phyloP scores from a whole-genome alignment of 2,113 vertebrate species.

The Microcebus griseorufus region DNA sequence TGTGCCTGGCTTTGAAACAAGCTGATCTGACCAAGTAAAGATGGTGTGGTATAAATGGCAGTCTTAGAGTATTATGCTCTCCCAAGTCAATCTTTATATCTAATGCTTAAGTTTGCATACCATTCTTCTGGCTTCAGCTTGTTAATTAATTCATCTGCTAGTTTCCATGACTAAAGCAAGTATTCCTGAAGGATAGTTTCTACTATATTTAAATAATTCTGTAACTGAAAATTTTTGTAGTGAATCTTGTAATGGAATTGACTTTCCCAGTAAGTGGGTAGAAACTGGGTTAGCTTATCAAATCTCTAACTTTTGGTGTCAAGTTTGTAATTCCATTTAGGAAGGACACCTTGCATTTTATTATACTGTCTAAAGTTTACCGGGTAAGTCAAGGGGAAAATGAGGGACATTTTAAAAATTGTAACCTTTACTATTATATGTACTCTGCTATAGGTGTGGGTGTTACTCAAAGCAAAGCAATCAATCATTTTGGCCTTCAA shows the following conservation, averaged over 20 bases:
- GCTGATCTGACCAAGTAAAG: neutral
- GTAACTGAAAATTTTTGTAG: neutral
- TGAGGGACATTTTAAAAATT: neutral
- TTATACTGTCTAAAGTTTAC: neutral
- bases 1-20: neutral
- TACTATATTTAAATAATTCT: neutral
- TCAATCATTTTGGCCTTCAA: conserved; percentile 7
- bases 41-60: neutral
- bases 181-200: neutral
- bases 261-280: neutral
- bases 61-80: neutral
- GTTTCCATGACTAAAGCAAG: neutral
- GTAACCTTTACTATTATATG: neutral
- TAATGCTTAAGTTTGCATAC: neutral
- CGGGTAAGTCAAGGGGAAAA: neutral
- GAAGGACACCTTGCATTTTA: neutral
- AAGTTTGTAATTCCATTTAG: conserved; percentile 30
- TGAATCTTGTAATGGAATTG: neutral
- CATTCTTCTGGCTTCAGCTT: neutral
- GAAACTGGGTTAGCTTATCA: neutral
- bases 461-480: neutral
- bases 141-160: neutral
- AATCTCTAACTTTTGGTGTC: neutral
- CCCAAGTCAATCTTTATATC: neutral
- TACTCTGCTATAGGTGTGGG: neutral